A percentile compares a stretch with the other conserved stretches of the same genome.
Conservation (phyloP, 2,113 vertebrate genomes). For the Pagrus major region DNA sequence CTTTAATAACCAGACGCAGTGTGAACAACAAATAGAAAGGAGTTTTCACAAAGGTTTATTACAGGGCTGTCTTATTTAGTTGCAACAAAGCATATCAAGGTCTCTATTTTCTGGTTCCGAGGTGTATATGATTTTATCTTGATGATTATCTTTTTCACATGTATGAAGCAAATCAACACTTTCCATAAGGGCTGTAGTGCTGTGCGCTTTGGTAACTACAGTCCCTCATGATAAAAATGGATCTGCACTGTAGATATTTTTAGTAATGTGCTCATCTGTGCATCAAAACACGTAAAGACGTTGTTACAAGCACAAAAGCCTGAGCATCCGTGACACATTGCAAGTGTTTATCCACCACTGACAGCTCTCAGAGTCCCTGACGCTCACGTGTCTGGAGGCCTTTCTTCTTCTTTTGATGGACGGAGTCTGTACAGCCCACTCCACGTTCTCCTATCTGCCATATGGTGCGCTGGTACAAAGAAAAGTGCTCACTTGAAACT, state of each 20-base stretch:
- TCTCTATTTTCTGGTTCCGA: background rate
- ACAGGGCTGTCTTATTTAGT: background rate
- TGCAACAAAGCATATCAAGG: background rate
- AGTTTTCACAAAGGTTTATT: background rate
- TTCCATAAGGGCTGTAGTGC: background rate
- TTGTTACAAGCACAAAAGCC: slow-evolving; percentile 38
- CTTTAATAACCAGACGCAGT: background rate
- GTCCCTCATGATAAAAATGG: background rate
- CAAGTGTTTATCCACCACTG: slow-evolving; percentile 61
- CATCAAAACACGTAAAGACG: slow-evolving; percentile 38
- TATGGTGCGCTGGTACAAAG: slow-evolving; percentile 70
- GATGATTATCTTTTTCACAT: background rate
- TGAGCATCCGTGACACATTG: slow-evolving; percentile 52
- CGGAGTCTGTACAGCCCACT: slow-evolving; percentile 52
- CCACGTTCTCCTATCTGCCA: slow-evolving; percentile 73
- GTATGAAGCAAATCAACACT: background rate
- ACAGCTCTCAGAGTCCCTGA: slow-evolving; percentile 64
- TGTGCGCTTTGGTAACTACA: background rate
- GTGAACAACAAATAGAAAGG: background rate
- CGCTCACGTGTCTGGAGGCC: slow-evolving; percentile 66
- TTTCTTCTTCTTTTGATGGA: slow-evolving; percentile 75
- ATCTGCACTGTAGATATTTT: slow-evolving; percentile 20
- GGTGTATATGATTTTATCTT: background rate
- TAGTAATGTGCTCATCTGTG: slow-evolving; percentile 3
- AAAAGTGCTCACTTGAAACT: slow-evolving; percentile 45